These are phyloP conservation scores for Trichomycterus rosablanca DNA, from an alignment of 2,113 vertebrate species.

Conservation along the genomic window DNA sequence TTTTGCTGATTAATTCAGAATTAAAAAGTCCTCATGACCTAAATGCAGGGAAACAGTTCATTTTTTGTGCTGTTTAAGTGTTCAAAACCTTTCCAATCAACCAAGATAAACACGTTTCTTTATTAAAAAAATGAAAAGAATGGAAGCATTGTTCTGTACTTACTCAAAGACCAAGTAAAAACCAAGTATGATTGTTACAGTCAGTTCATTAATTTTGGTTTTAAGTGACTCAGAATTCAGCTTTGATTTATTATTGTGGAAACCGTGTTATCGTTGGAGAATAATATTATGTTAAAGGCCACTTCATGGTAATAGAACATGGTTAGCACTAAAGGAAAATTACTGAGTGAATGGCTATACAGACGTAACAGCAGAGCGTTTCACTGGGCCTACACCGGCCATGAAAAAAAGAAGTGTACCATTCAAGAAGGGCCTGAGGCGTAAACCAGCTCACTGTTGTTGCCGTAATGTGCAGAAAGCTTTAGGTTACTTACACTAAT, in stretches of 20 bases:
- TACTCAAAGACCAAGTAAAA: too few relatives aligned
- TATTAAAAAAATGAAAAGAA: slow-evolving; percentile 31
- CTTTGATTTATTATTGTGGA: background rate
- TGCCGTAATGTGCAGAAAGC: slow-evolving; percentile 55
- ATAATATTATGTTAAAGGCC: slow-evolving; percentile 1
- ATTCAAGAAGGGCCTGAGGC: slow-evolving; percentile 42
- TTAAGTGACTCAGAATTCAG: slow-evolving; percentile 3
- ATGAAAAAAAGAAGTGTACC: slow-evolving; percentile 51
- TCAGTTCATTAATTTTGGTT: too few relatives aligned
- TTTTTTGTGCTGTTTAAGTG: background rate
- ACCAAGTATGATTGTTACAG: too few relatives aligned
- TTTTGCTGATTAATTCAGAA: slow-evolving; percentile 52
- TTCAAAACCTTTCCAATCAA: slow-evolving; percentile 27
- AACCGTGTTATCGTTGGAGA: slow-evolving; percentile 8
- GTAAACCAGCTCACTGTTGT: slow-evolving; percentile 59
- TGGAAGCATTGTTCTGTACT: background rate
- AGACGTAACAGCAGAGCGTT: slow-evolving; percentile 49
- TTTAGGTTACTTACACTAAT: slow-evolving; percentile 67
- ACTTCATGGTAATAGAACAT: background rate
- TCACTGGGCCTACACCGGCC: slow-evolving; percentile 50
- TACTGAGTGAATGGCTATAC: slow-evolving; percentile 56
- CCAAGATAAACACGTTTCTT: slow-evolving; percentile 20
- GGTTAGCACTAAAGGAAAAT: slow-evolving; percentile 55
- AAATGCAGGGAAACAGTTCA: too few relatives aligned
- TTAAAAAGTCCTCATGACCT: too few relatives aligned